Evolutionary conservation across 2,797 vertebrate species (phyloP).

Genomic region (Furcifer pardalis): DNA sequence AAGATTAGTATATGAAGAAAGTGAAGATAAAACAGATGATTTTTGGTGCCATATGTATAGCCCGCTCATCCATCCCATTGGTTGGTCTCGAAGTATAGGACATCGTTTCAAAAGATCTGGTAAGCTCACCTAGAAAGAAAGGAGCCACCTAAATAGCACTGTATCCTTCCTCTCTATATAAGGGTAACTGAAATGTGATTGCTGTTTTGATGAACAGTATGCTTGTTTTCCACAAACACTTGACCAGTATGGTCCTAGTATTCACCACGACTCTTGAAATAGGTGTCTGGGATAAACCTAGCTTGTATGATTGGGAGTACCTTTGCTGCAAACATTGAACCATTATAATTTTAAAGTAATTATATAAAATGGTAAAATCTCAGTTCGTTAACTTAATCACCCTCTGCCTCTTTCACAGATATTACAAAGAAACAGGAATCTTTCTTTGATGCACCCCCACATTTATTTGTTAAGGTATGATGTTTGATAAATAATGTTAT

Average conservation of each 20-base stretch:
- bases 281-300: not conserved
- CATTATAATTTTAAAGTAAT: not conserved
- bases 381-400: conserved; percentile 15
- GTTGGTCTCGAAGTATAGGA: conserved; percentile 97
- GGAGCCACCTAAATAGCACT: not conserved
- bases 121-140: conserved; percentile 66
- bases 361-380: not conserved
- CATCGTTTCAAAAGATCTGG: conserved; percentile 98
- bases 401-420: conserved; percentile 79
- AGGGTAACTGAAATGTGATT: not conserved
- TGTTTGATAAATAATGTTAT: conserved; percentile 51
- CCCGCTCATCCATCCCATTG: conserved; percentile 94
- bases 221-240: not conserved
- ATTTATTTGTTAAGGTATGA: conserved; percentile 92
- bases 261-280: not conserved
- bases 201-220: not conserved
- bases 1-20: conserved; percentile 94
- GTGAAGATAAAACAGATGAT: conserved; percentile 92
- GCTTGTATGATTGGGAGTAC: not conserved
- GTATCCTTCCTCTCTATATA: not conserved
- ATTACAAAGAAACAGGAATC: conserved; percentile 93
- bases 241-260: not conserved
- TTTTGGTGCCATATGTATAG: conserved; percentile 99
- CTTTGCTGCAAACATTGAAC: not conserved
- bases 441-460: conserved; percentile 89